phyloP scores from a whole-genome alignment of 2,797 vertebrate genomes.

The Siniperca scherzeri region DNA sequence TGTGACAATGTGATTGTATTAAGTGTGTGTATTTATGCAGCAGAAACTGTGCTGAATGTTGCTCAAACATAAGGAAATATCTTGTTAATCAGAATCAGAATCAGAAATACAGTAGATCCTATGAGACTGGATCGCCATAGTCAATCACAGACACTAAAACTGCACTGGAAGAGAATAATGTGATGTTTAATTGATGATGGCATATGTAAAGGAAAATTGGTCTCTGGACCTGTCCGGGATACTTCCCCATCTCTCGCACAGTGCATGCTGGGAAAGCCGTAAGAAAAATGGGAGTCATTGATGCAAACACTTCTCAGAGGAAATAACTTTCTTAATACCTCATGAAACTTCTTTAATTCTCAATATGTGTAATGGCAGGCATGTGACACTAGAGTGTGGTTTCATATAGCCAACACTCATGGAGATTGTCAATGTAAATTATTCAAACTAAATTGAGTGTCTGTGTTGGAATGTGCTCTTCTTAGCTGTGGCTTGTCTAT shows the following conservation, averaged over 20 bases:
- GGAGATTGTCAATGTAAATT: constrained; percentile 79
- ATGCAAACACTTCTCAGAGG: constrained; percentile 34
- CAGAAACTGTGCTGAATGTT: not conserved
- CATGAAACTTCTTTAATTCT: constrained; percentile 42
- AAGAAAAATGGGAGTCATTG: constrained; percentile 24
- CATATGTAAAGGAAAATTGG: constrained; percentile 32
- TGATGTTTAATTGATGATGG: constrained; percentile 34
- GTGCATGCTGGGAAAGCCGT: constrained; percentile 48
- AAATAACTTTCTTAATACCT: constrained; percentile 28
- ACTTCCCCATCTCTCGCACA: constrained; percentile 5
- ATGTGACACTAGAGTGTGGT: constrained; percentile 54
- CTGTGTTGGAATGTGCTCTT: constrained; percentile 62
- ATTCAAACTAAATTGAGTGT: constrained; percentile 76
- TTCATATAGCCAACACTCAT: constrained; percentile 66
- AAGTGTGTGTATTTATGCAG: constrained; percentile 7
- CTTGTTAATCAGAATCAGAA: too few relatives aligned
- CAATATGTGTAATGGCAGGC: constrained; percentile 40
- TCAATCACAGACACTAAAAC: constrained; percentile 32
- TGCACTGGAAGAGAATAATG: constrained; percentile 21
- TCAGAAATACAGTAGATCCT: not conserved
- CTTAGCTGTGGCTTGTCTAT: constrained; percentile 57
- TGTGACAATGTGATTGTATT: not conserved
- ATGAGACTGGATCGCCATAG: not conserved
- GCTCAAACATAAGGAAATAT: not conserved
- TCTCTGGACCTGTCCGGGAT: constrained; percentile 11